These are phyloP conservation scores for Horisme vitalbata DNA, from an alignment of 2,888 invertebrate species.

Conservation along the genomic window DNA sequence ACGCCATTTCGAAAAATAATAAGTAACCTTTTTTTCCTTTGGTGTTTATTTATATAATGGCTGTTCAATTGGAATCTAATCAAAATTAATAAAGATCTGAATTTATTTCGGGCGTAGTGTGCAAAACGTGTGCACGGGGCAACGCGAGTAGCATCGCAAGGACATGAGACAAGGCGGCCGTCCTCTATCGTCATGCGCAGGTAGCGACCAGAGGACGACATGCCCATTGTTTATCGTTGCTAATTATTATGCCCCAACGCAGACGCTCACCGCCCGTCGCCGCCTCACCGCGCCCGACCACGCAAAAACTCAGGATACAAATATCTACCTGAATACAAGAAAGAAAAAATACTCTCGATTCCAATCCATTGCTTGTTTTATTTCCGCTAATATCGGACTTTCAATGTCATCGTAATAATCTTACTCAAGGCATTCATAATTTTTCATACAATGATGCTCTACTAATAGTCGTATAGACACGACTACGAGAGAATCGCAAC, in stretches of 20 bases:
- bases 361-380: conserved; percentile 21
- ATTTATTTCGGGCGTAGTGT: conserved; percentile 34
- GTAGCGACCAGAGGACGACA: conserved; percentile 77
- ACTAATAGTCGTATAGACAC: conserved; percentile 52
- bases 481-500: conserved; percentile 62
- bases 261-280: conserved; percentile 64
- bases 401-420: conserved; percentile 30
- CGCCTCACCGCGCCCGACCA: conserved; percentile 46
- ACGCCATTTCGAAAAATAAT: no score
- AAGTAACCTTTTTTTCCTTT: no score
- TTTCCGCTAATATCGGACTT: conserved; percentile 12
- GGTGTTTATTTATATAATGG: no score
- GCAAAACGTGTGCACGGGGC: conserved; percentile 52
- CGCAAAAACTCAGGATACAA: conserved; percentile 63
- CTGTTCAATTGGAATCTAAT: no score
- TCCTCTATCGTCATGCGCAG: conserved; percentile 78
- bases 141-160: conserved; percentile 52
- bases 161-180: conserved; percentile 74
- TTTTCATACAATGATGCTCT: conserved; percentile 42
- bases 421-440: conserved; percentile 26
- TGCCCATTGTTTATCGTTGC: conserved; percentile 80
- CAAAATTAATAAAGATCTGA: conserved; percentile 3
- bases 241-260: conserved; percentile 79
- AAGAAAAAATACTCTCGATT: conserved; percentile 37
- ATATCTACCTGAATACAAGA: conserved; percentile 54